Base-by-base conservation (phyloP, 2,113 vertebrate species). In the Fulica atra region DNA sequence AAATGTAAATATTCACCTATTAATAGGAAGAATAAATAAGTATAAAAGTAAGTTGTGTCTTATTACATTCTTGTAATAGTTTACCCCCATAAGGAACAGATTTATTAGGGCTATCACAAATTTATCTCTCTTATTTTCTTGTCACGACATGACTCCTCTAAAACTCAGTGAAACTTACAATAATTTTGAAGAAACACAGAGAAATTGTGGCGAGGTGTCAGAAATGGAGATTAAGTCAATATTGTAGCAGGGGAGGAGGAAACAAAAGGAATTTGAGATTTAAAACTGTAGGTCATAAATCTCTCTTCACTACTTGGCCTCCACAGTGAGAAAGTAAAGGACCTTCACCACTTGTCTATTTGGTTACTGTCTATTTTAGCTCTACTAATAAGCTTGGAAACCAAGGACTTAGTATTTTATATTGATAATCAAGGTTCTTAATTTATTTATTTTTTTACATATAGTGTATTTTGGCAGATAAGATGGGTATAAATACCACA, bases 61-160 rank as follows among this genome's bases (percentile, higher is more conserved):
- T 46, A 3, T 33, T 63, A 6, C 44, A 50, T 2, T 25, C 26
- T 36, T 11, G 0, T 36, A 53, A 26, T 0, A 2, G 18, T 54
- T 89, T 64, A 14, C 1, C 71, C 13, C 10, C 13, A 2, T 59
- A 48, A 59, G 44, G 5, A 23, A 84, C 16, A 54, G 28, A 50
- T 73, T 73, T 56, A 15, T 72, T 31, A 81, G 9, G 4, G 19
- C 7, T 76, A 25, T 63, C 3, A 8, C 40, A 46, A 46, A 8
- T 42, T 86, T 24, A 38, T 60, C 19, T 38, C 18, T 61, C 65
- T 33, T 86, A 50, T 16, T 57, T 86, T 70, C 23, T 51, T 81
- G 12, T 7, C 6, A 1, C 35, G 14, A 38, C 13, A 81, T 59
- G 8, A 57, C 9, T 63, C 10, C 36, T 72, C 23, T 94, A 46